These are phyloP conservation scores for Dryadula phaetusa DNA, from an alignment of 2,888 invertebrate species.

Conservation along the genomic window DNA sequence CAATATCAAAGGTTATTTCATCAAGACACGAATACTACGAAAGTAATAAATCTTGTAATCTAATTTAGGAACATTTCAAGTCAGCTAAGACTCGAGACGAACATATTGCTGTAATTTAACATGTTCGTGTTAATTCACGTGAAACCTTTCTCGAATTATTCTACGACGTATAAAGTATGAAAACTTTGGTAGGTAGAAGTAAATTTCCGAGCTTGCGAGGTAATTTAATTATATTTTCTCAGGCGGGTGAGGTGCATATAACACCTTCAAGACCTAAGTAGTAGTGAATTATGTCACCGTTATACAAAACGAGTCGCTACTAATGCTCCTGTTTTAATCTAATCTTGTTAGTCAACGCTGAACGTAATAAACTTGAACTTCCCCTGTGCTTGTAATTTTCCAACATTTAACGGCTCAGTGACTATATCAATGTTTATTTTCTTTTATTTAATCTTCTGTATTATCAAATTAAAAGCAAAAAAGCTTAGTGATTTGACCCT, in stretches of 20 bases:
- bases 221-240: neutral
- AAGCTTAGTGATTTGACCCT: neutral
- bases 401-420: neutral
- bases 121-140: conserved; percentile 18
- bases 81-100: neutral
- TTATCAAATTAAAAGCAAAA: too few relatives aligned
- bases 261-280: neutral
- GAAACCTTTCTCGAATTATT: conserved; percentile 15
- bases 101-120: conserved; percentile 18
- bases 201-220: conserved; percentile 3
- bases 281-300: neutral
- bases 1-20: conserved; percentile 4
- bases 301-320: conserved; percentile 4
- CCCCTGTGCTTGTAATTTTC: neutral
- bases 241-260: neutral
- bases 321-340: conserved; percentile 1
- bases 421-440: neutral
- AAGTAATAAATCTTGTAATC: conserved; percentile 14
- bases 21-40: neutral
- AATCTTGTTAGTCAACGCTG: conserved; percentile 17
- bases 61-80: conserved; percentile 22
- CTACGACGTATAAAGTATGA: neutral
- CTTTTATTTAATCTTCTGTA: too few relatives aligned
- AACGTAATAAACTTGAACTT: conserved; percentile 20
- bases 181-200: neutral